A percentile compares a stretch with the other conserved stretches of the same genome.
phyloP scores from a whole-genome alignment of 2,797 vertebrate species.

The Takifugu ocellatus region DNA sequence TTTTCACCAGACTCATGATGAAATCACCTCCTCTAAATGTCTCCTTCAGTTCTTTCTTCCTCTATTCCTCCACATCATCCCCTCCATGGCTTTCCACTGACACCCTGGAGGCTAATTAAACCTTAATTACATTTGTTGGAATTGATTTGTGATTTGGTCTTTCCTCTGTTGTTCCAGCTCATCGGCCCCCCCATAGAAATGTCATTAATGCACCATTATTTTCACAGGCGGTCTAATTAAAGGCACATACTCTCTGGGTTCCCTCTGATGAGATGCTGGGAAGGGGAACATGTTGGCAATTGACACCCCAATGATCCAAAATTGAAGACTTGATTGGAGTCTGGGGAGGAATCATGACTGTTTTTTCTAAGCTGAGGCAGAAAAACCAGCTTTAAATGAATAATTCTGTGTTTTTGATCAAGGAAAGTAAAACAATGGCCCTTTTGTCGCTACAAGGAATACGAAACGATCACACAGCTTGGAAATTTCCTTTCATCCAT shows the following conservation, averaged over 20 bases:
- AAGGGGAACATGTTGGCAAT: conserved; percentile 57
- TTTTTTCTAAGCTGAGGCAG: too few species aligned
- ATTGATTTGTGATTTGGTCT: conserved; percentile 85
- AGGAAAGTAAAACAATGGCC: not conserved
- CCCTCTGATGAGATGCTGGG: conserved; percentile 65
- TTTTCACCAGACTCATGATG: conserved; percentile 37
- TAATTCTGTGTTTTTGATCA: not conserved
- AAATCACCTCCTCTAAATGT: conserved; percentile 49
- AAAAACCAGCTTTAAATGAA: conserved; percentile 1
- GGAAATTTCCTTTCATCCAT: too few species aligned
- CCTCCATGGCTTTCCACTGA: conserved; percentile 57
- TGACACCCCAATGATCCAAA: conserved; percentile 61
- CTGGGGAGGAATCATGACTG: conserved; percentile 31
- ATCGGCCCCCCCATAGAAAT: conserved; percentile 79
- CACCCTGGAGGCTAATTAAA: conserved; percentile 82
- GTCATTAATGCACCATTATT: conserved; percentile 83
- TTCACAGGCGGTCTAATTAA: conserved; percentile 78
- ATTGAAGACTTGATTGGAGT: conserved; percentile 45
- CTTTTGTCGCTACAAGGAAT: not conserved
- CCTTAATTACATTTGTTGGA: conserved; percentile 86
- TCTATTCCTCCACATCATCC: conserved; percentile 48
- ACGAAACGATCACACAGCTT: too few species aligned
- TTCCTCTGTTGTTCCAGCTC: conserved; percentile 80
- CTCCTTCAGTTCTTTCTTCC: conserved; percentile 41
- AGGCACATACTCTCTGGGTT: conserved; percentile 75